A percentile compares a stretch with the other conserved stretches of the same genome.
Evolutionary conservation across 1,140 invertebrate genomes (phyloP).

Genomic region (Harlomillsia oculata): DNA sequence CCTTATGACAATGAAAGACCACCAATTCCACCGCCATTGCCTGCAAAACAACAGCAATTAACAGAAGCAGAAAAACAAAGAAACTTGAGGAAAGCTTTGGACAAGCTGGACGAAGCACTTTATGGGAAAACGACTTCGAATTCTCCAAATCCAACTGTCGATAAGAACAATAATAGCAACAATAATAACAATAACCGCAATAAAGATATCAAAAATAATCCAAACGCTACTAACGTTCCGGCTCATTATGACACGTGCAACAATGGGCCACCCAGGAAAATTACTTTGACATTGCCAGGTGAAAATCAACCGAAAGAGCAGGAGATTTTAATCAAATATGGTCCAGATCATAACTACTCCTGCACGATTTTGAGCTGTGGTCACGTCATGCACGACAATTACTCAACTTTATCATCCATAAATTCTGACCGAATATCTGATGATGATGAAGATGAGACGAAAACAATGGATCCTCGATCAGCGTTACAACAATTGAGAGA

Average conservation of each 20-base stretch:
- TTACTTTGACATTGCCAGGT: constrained; percentile 11
- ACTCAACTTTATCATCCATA: constrained; percentile 32
- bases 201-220: neutral
- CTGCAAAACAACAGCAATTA: neutral
- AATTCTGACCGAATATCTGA: constrained; percentile 22
- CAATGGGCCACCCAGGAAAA: constrained; percentile 9
- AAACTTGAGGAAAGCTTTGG: constrained; percentile 16
- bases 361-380: constrained; percentile 27
- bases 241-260: neutral
- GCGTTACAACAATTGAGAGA: constrained; percentile 31
- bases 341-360: constrained; percentile 3
- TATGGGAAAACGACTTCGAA: neutral
- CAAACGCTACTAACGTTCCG: neutral
- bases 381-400: constrained; percentile 25
- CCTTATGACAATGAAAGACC: no score
- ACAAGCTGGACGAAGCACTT: constrained; percentile 10
- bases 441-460: constrained; percentile 10
- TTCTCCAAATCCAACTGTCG: neutral
- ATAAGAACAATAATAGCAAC: no score
- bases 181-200: no score
- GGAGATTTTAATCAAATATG: constrained; percentile 17
- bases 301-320: constrained; percentile 3
- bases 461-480: constrained; percentile 6
- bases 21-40: neutral
- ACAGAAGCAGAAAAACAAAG: constrained; percentile 8